Conservation (phyloP, 1,140 invertebrate genomes). For the Littorina saxatilis region DNA sequence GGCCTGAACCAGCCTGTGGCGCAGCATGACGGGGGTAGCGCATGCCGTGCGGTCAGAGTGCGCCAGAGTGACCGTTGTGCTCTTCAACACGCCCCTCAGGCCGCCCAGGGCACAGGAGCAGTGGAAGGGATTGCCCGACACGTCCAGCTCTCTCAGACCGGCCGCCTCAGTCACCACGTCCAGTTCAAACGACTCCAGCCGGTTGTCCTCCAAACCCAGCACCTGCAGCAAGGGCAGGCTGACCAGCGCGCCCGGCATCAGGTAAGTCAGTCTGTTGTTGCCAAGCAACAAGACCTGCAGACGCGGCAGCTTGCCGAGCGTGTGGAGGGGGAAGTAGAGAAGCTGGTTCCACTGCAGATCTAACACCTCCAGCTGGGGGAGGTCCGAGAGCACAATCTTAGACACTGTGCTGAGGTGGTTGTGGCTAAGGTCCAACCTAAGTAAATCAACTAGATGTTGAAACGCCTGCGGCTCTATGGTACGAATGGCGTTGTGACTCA, state of each 20-base stretch:
- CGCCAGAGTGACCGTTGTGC: not conserved
- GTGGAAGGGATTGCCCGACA: slow-evolving; percentile 65
- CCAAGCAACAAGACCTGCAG: slow-evolving; percentile 49
- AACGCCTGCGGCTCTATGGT: slow-evolving; percentile 45
- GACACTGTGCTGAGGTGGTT: slow-evolving; percentile 54
- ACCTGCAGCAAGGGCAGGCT: slow-evolving; percentile 36
- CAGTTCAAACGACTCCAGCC: slow-evolving; percentile 43
- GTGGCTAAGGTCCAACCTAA: slow-evolving; percentile 51
- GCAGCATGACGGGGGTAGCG: slow-evolving; percentile 40
- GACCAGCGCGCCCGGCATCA: slow-evolving; percentile 41
- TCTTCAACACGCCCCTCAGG: slow-evolving; percentile 6
- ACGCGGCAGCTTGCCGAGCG: slow-evolving; percentile 30
- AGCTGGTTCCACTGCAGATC: slow-evolving; percentile 53
- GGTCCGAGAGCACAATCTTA: slow-evolving; percentile 40
- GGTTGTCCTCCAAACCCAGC: slow-evolving; percentile 50
- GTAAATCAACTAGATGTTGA: slow-evolving; percentile 47
- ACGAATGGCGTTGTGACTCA: slow-evolving; percentile 54
- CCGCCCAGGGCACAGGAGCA: slow-evolving; percentile 62
- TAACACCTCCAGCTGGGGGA: slow-evolving; percentile 48
- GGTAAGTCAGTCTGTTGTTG: slow-evolving; percentile 46
- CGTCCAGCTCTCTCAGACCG: slow-evolving; percentile 43
- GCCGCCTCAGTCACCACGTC: slow-evolving; percentile 34
- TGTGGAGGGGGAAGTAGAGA: slow-evolving; percentile 38
- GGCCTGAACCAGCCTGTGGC: slow-evolving; percentile 43
- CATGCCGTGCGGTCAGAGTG: slow-evolving; percentile 43